Evolutionary conservation across 1,140 invertebrate genomes (phyloP).

Genomic region (Platyura marginata): DNA sequence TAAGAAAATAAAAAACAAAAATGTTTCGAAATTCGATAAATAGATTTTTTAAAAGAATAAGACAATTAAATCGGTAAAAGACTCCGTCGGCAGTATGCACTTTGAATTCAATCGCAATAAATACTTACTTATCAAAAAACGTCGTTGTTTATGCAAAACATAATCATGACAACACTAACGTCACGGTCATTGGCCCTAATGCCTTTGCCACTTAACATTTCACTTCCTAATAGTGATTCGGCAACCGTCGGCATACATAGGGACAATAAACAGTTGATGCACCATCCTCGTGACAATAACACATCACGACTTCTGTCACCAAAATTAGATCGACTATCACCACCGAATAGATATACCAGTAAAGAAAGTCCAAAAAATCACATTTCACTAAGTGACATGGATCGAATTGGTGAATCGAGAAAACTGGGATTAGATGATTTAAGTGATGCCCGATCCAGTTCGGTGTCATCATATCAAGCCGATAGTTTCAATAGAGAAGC

Average conservation of each 20-base stretch:
- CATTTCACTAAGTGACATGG: not conserved
- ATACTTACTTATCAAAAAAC: not conserved
- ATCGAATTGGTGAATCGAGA: not conserved
- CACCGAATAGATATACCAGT: slow-evolving; percentile 4
- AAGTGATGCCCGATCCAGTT: not conserved
- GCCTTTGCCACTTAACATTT: not conserved
- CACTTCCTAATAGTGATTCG: not conserved
- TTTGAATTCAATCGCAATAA: not conserved
- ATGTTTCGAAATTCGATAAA: not conserved
- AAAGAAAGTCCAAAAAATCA: not conserved
- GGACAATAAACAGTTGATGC: too few species aligned
- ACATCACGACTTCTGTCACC: not conserved
- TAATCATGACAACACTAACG: slow-evolving; percentile 4
- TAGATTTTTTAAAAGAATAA: not conserved
- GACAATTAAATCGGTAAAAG: not conserved
- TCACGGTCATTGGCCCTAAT: slow-evolving; percentile 1
- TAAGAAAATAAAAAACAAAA: not conserved
- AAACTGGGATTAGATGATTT: not conserved
- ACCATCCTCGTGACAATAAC: not conserved
- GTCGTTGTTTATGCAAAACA: not conserved
- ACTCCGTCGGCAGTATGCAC: not conserved
- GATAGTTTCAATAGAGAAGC: not conserved
- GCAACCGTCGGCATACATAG: not conserved
- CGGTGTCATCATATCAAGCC: not conserved
- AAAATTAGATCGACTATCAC: slow-evolving; percentile 2